Base-by-base conservation (phyloP, 2,797 vertebrate species). In the Liasis olivaceus region DNA sequence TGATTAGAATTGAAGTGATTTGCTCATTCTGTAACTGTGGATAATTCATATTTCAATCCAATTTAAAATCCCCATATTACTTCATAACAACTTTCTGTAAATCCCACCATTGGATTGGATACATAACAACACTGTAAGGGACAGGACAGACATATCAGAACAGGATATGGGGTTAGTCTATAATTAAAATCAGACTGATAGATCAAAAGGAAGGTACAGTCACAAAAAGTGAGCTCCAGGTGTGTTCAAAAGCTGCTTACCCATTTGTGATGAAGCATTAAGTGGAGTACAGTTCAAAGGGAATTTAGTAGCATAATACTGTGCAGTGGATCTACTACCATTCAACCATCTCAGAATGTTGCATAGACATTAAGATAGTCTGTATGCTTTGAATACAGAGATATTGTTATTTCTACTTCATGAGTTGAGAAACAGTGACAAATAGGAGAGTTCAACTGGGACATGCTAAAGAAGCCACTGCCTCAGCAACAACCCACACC, bases 171-270 rank as follows among this genome's bases (percentile, higher is more conserved):
- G 42, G 54, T 42, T 54, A 90, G 56, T 66, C 56, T 60, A 85
- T 88, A 62, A 94, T 94, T 92, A 90, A 54, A 92, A 66, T 69
- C 63, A 84, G 90, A 59, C 54, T 12, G n/a, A 88, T 31, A 69
- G 62, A 92, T 85, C 69, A 92, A 89, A 92, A 77, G 22, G 51
- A 47, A 26, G 91, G 47, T 58, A 54, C 72, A 90, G n/a, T 66
- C 91, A 90, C 28, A 69, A 90, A 91, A 90, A 88, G 22, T 28
- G 56, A 90, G 62, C 72, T 90, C 86, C 60, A 87, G 62, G 89
- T 91, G 56, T 60, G 62, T 77, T 31, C 84, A 85, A 85, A 89
- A 94, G 88, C 69, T 56, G 72, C 85, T 91, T 87, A 60, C 88
- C 90, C 14, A 63, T 92, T 91, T 72, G 91, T 87, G 89, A 92